Evolutionary conservation across 2,797 vertebrate genomes (phyloP).

Genomic region (Alfaro cultratus): DNA sequence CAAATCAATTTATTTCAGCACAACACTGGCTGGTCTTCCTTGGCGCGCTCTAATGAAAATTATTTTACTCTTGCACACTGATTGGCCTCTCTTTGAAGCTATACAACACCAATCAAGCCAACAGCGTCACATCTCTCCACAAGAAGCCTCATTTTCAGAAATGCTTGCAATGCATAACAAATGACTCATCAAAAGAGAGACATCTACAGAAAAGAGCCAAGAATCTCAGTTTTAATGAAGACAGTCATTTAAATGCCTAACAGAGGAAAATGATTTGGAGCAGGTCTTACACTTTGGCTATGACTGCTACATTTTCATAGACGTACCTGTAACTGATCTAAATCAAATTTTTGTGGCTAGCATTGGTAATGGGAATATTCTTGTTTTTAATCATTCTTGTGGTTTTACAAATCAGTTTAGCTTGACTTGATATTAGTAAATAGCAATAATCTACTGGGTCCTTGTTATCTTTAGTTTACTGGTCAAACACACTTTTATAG

Average conservation of each 20-base stretch:
- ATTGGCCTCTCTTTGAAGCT: slow-evolving; percentile 39
- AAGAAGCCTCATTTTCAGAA: slow-evolving; percentile 2
- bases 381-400: not conserved
- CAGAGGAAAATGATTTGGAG: not conserved
- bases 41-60: slow-evolving; percentile 60
- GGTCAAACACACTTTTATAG: not conserved
- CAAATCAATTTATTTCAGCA: not conserved
- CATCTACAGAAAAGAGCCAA: slow-evolving; percentile 2
- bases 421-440: not conserved
- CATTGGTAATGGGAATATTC: not conserved
- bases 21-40: slow-evolving; percentile 17
- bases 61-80: slow-evolving; percentile 41
- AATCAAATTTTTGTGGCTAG: not conserved
- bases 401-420: not conserved
- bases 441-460: not conserved
- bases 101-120: slow-evolving; percentile 19
- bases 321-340: not conserved
- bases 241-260: not conserved
- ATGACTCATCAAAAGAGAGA: slow-evolving; percentile 6
- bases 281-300: not conserved
- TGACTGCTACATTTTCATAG: not conserved
- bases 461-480: not conserved
- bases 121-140: slow-evolving; percentile 7
- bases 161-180: slow-evolving; percentile 14
- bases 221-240: slow-evolving; percentile 2